Base-by-base conservation (phyloP, 2,797 vertebrate species). In the Onychomys arenicola region DNA sequence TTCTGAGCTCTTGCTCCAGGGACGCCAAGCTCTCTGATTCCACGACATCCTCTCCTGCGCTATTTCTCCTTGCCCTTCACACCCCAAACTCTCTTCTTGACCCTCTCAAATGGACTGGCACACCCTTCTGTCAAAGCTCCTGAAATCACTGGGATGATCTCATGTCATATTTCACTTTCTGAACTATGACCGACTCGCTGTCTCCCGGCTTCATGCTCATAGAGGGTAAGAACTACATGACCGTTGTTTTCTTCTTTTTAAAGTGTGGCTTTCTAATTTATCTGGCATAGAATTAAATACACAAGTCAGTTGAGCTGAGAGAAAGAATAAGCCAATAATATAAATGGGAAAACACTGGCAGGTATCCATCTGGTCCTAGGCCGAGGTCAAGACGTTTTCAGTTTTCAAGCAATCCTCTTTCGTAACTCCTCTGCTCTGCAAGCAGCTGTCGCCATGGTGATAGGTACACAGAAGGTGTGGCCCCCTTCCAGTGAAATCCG, bases 331-430 rank as follows among this genome's bases (percentile, higher is more conserved):
- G 29, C 23, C 17, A 71, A 59, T 13, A 57, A 92, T 8, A 81
- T 2, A 82, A 40, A 63, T 0, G 55, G 80, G 71, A 73, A 80
- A 65, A 37, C 10, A 27, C 0, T 63, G n/a, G 85, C 73, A 37
- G 11, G 0, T 1, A 65, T 71, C 59, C 9, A 7, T 86, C 9
- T 14, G 57, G 93, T 80, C 82, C 83, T 16, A 57, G 37, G 67
- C n/a, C 27, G 9, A 52, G 84, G 55, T n/a, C 63, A 67, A 73
- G 78, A 73, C 46, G 21, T 46, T 93, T 52, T 57, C 6, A 17
- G 43, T 76, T 89, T 69, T 27, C 46, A 61, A 95, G 83, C 75
- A 65, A 46, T 32, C 21, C 27, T 63, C 89, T 92, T 93, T 73
- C 63, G 5, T 13, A 65, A 71, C 59, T 61, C 17, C 85, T 69